These are phyloP conservation scores for Mythimna ferrago DNA, from an alignment of 2,888 invertebrate genomes.

Conservation along the genomic window DNA sequence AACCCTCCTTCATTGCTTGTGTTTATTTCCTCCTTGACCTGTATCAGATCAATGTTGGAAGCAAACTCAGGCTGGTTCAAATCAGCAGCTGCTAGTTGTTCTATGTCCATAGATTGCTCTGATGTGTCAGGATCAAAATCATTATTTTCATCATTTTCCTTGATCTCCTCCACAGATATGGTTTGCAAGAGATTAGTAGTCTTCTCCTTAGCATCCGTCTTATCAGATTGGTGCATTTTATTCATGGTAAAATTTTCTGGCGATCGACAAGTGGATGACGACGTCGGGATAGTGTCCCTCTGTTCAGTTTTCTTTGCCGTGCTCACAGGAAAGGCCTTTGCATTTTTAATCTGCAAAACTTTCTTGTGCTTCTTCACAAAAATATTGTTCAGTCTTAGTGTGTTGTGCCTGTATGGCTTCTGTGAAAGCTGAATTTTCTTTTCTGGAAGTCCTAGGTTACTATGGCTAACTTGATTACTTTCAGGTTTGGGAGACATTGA, in stretches of 20 bases:
- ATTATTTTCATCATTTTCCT: slow-evolving; percentile 72
- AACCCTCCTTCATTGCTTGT: slow-evolving; percentile 81
- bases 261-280: slow-evolving; percentile 72
- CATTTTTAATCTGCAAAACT: slow-evolving; percentile 85
- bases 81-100: slow-evolving; percentile 75
- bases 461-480: slow-evolving; percentile 65
- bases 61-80: slow-evolving; percentile 68
- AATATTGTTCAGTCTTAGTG: slow-evolving; percentile 83
- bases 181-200: slow-evolving; percentile 73
- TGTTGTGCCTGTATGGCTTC: slow-evolving; percentile 74
- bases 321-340: slow-evolving; percentile 68
- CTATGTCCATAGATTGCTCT: slow-evolving; percentile 85
- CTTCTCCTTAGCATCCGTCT: slow-evolving; percentile 65
- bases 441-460: slow-evolving; percentile 65
- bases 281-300: slow-evolving; percentile 74
- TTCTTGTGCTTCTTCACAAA: slow-evolving; percentile 87
- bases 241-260: slow-evolving; percentile 81
- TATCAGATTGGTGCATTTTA: slow-evolving; percentile 73
- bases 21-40: slow-evolving; percentile 84
- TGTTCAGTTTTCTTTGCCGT: slow-evolving; percentile 61
- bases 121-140: slow-evolving; percentile 83
- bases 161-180: slow-evolving; percentile 80
- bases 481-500: slow-evolving; percentile 76
- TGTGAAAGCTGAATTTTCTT: slow-evolving; percentile 70
- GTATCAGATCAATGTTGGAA: slow-evolving; percentile 71